These are phyloP conservation scores for Uromys caudimaculatus DNA, from an alignment of 2,797 vertebrate genomes.

Conservation along the genomic window DNA sequence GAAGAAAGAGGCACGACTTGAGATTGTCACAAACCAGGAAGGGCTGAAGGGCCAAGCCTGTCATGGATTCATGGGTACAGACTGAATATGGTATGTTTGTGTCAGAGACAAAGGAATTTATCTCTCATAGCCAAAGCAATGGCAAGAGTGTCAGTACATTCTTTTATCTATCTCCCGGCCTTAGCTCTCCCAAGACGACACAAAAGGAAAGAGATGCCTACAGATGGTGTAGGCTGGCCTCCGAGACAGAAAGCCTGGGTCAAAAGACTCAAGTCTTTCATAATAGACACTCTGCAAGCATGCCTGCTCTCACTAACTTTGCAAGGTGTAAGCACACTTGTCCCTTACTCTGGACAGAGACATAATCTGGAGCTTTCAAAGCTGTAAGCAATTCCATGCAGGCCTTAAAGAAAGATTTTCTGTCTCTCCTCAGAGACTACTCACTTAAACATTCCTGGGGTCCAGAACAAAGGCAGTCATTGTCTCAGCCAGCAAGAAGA, in stretches of 20 bases:
- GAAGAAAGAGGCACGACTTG: background rate
- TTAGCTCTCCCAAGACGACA: background rate
- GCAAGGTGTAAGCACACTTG: background rate
- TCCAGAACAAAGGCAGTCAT: background rate
- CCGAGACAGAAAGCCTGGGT: background rate
- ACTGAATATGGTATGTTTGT: background rate
- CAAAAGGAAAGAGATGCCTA: background rate
- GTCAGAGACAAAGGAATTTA: slow-evolving; percentile 5
- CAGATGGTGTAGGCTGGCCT: background rate
- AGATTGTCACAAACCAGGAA: slow-evolving; percentile 4
- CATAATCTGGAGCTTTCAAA: background rate
- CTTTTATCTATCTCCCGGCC: background rate
- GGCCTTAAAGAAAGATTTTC: background rate
- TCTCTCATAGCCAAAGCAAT: background rate
- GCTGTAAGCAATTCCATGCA: background rate
- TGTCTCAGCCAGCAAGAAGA: background rate
- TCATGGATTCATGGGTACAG: background rate
- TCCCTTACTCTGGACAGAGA: background rate
- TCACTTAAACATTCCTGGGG: slow-evolving; percentile 3
- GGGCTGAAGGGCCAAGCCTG: background rate
- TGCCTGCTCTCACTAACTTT: background rate
- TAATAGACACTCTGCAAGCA: background rate
- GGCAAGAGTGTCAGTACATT: background rate
- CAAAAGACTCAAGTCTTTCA: background rate
- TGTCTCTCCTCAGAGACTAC: background rate